Base-by-base conservation (phyloP, 2,888 invertebrate genomes). In the Atrina japonica region DNA sequence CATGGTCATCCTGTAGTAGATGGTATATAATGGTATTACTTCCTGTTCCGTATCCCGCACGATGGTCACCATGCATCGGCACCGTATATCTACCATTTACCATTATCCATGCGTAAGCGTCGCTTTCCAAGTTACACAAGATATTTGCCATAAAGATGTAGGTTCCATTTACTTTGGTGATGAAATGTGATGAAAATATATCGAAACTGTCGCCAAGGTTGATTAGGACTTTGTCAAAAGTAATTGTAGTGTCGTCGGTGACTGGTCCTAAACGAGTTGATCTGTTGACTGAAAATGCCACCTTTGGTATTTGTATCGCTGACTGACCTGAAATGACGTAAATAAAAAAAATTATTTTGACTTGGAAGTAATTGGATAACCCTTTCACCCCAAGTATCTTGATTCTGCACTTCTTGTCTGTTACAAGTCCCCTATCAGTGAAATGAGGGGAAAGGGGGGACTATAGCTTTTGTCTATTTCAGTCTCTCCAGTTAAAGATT, bases 31-130 rank as follows among this genome's bases (percentile, higher is more conserved):
- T 76, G 2, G 86, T 86, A 72, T 89, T 89, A 70, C 88, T 88
- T 40, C 88, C 89, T 3, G 88, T 86, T 5, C 89, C 90, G 49
- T 85, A 86, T 0, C 88, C 88, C 0, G 89, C 86, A 5, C 87
- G 80, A 14, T 86, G 86, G 66, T 89, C 89, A 0, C 88, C 89
- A 55, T 89, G 89, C 53, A 89, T 83, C 6, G 89, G 87, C 41
- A 88, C 80, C 68, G 86, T 82, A 66, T 88, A 89, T 41, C 87
- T 83, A 47, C 86, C 85, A 75, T 90, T 90, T 53, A 87, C 74
- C 88, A 89, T 89, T 14, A 90, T 79, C 86, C 88, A 89, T 11
- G 87, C 90, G 63, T 88, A 87, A 0, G 87, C 89, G 52, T 89
- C 87, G 18, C 78, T 82, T 63, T 86, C 84, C 63, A 86, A 81